These are phyloP conservation scores for Lasaia peninsularis DNA, from an alignment of 1,140 invertebrate genomes.

Conservation along the genomic window DNA sequence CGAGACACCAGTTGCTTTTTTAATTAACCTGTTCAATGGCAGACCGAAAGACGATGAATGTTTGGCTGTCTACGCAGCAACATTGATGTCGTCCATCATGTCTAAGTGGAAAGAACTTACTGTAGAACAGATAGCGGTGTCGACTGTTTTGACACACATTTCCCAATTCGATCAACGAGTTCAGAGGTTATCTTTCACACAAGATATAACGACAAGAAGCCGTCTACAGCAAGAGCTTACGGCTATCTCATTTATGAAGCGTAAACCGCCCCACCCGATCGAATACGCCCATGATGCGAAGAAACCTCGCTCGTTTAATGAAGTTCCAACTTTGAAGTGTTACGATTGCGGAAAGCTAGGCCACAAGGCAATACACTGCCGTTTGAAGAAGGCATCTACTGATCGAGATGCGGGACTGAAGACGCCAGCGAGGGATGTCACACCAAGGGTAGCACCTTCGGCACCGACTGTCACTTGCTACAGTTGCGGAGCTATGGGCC, in stretches of 20 bases:
- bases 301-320: background rate
- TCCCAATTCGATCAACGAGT: conserved; percentile 16
- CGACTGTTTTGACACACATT: conserved; percentile 22
- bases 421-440: background rate
- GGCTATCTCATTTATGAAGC: conserved; percentile 16
- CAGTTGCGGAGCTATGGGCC: background rate
- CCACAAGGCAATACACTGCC: conserved; percentile 6
- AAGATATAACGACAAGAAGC: background rate
- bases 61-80: conserved; percentile 15
- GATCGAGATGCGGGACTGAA: background rate
- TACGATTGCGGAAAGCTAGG: background rate
- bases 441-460: background rate
- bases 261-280: background rate
- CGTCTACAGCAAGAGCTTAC: conserved; percentile 22
- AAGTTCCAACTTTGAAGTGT: background rate
- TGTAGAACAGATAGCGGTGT: conserved; percentile 18
- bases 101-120: conserved; percentile 19
- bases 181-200: conserved; percentile 19
- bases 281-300: background rate
- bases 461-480: background rate
- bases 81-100: conserved; percentile 24
- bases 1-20: conserved; percentile 19
- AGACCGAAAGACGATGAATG: conserved; percentile 23
- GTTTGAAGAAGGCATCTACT: background rate
- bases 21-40: conserved; percentile 14